Base-by-base conservation (phyloP, 92 coral and sea anemone genomes). In the Micromussa lordhowensis region DNA sequence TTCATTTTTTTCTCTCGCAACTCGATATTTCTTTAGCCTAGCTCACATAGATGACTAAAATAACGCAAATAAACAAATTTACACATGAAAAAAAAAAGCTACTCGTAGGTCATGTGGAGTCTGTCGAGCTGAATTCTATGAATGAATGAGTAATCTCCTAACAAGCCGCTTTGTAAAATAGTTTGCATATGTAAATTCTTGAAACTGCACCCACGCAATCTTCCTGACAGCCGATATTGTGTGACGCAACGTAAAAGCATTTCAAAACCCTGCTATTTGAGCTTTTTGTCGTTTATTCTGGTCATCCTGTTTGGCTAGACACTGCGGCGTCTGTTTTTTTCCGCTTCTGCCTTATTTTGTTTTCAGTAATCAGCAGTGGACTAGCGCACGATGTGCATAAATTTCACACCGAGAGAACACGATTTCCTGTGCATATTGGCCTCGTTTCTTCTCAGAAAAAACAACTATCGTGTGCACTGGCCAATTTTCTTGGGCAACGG, bases 181-280 rank as follows among this genome's bases (percentile, higher is more conserved):
- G 36, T 74, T 73, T 74, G 74, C 61, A 73, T 84, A 73, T 57
- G 69, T 32, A 35, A 74, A 57, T 74, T 31, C 69, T 83, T 31
- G 54, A 5, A 5, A 34, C n/a, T n/a, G 64, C 59, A 21, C 38
- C 80, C 68, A 54, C 73, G 88, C 81, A n/a, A 32, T 54, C 68
- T 11, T 64, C 18, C 26, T 70, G 66, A 30, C 51, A 82, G 66
- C 4, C 24, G 7, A 63, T 64, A 81, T 58, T 61, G 71, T 79
- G 71, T 57, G 49, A 73, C 53, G 53, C 28, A 73, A 73, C 36
- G 26, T 9, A 17, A 35, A 36, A 73, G 53, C 51, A 73, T 73
- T 35, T 32, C 15, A 73, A 73, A 21, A 73, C 21, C 78, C 26
- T 73, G n/a, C 78, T 73, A 34, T 73, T 73, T 36, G 49, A 11